Percentiles rank a stretch among this genome's conserved stretches.
Conservation (phyloP, 2,888 invertebrate species). For the Lithosia quadra region DNA sequence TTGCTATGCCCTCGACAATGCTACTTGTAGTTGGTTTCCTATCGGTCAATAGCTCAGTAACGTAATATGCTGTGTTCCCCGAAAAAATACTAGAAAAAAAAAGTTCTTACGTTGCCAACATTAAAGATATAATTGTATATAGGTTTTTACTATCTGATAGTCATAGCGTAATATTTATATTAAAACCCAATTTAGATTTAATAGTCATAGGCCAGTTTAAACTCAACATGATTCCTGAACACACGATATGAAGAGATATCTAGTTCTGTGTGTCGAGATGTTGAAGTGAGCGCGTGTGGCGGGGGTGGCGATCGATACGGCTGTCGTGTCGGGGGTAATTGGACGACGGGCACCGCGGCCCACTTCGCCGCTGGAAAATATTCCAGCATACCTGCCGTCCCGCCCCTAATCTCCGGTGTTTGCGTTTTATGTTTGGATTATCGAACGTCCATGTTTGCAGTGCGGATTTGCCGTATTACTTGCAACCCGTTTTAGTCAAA, state of each 20-base stretch:
- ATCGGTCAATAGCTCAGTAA: neutral
- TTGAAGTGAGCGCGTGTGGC: slow-evolving; percentile 6
- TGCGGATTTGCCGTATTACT: slow-evolving; percentile 44
- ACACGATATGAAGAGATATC: slow-evolving; percentile 15
- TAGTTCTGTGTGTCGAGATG: slow-evolving; percentile 8
- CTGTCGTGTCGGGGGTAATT: slow-evolving; percentile 60
- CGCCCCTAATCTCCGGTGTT: slow-evolving; percentile 32
- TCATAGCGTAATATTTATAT: neutral
- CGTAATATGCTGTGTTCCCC: neutral
- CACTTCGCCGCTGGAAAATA: slow-evolving; percentile 42
- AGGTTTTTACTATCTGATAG: neutral
- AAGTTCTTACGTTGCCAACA: neutral
- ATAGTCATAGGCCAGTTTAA: slow-evolving; percentile 10
- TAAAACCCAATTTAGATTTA: neutral
- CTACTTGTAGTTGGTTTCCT: neutral
- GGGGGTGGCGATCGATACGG: slow-evolving; percentile 62
- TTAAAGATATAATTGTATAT: neutral
- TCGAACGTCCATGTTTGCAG: slow-evolving; percentile 44
- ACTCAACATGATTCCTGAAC: slow-evolving; percentile 10
- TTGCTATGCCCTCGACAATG: neutral
- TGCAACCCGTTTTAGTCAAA: slow-evolving; percentile 16
- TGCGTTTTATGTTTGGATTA: slow-evolving; percentile 50
- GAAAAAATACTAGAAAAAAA: neutral
- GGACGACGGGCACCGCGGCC: slow-evolving; percentile 44
- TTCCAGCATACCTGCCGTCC: slow-evolving; percentile 20